Evolutionary conservation across 2,888 invertebrate genomes (phyloP).

Genomic region (Drosophila meridiana): DNA sequence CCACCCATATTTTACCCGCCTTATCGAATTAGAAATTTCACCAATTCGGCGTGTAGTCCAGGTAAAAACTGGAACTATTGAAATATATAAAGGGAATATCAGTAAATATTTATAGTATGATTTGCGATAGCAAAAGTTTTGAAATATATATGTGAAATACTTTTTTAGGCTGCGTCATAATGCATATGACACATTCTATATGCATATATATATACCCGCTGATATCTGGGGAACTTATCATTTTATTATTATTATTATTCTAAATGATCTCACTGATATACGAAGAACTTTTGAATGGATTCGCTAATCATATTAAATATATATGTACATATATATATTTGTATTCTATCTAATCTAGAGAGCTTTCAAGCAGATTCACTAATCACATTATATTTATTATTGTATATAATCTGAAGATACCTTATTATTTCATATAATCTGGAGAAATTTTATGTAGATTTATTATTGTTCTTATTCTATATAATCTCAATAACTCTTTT

Average conservation of each 20-base stretch:
- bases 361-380: neutral
- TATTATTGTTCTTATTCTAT: neutral
- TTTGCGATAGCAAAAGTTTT: neutral
- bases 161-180: neutral
- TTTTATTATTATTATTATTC: neutral
- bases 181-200: neutral
- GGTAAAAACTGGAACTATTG: no score
- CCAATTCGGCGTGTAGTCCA: no score
- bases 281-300: neutral
- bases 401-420: neutral
- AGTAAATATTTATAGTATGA: neutral
- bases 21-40: constrained; percentile 1
- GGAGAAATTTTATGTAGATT: neutral
- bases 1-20: neutral
- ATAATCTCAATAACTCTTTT: neutral
- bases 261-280: neutral
- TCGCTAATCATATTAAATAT: neutral
- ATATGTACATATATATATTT: neutral
- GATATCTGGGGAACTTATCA: neutral
- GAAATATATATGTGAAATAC: neutral
- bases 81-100: neutral
- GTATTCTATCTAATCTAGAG: neutral
- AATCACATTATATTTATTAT: neutral
- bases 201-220: neutral
- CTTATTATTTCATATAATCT: neutral